Evolutionary conservation across 2,113 vertebrate species (phyloP), one percentile per base, ranked within the genome.

Genomic region (Takifugu bimaculatus): DNA sequence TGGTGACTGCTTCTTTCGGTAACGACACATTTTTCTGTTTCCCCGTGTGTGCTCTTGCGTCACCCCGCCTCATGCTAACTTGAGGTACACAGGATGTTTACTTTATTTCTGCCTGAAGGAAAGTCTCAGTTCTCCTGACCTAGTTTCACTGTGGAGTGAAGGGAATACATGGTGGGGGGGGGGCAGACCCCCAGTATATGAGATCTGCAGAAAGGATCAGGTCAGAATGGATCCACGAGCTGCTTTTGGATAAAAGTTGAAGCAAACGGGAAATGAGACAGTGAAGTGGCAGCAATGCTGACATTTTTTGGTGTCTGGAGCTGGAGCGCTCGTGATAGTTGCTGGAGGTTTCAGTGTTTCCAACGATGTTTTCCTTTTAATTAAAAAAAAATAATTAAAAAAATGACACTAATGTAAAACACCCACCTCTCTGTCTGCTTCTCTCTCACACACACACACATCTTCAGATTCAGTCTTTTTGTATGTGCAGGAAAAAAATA

Each of bases 41-140:
- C 62, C 20, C 68, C 20, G 65, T 42, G 4, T 44, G 59, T 9
- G 28, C 28, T 44, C 57, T 47, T 58, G 56, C 58, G 54, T 77
- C 69, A 75, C 67, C 50, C 58, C 67, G 62, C 69, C 72, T 65
- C 78, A 63, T 29, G 45, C 69, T 42, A 65, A 79, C 82, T 70
- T 4, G 80, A 81, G 79, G 78, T 75, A 83, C 77, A 81, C 78
- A 80, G 74, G 73, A 86, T 87, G 83, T 84, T 80, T 79, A 80
- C 80, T 70, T 79, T 81, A 52, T 78, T 65, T 75, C 54, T 50
- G 72, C 84, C 79, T 72, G 20, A 69, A 80, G 67, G 60, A 80
- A 74, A 80, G 69, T 66, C 75, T 76, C 65, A 82, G 78, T 79
- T 69, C 74, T 75, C 50, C 75, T 90, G 88, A 89, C 87, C 89